Conservation (phyloP, 2,888 invertebrate genomes). For the Hydraecia micacea region DNA sequence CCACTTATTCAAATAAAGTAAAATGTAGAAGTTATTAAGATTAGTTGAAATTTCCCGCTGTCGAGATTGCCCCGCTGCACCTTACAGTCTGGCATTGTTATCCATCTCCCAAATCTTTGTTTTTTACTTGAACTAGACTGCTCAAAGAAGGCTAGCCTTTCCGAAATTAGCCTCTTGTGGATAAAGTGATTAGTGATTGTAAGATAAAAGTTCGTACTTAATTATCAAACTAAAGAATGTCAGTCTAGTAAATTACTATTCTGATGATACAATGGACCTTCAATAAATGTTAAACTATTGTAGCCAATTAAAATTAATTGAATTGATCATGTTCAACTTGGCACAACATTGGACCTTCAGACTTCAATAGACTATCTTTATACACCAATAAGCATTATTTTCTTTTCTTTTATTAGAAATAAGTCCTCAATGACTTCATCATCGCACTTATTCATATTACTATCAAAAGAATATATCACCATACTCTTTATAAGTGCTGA, state of each 20-base stretch:
- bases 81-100: too few relatives aligned
- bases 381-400: not conserved
- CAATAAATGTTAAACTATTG: not conserved
- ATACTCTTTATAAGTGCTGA: conserved; percentile 31
- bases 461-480: conserved; percentile 24
- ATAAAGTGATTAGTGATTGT: not conserved
- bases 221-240: not conserved
- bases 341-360: not conserved
- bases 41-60: too few relatives aligned
- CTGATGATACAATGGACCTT: not conserved
- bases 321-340: not conserved
- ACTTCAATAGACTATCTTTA: not conserved
- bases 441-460: conserved; percentile 16
- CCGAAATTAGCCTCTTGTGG: not conserved
- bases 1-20: too few relatives aligned
- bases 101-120: too few relatives aligned
- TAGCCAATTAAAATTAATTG: not conserved
- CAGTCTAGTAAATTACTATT: not conserved
- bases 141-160: not conserved
- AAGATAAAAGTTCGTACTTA: not conserved
- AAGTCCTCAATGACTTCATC: conserved; percentile 20
- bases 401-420: not conserved
- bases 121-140: not conserved
- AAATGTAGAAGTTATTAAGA: too few relatives aligned
- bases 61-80: too few relatives aligned